A percentile compares a stretch with the other conserved stretches of the same genome.
phyloP scores from a whole-genome alignment of 1,140 invertebrate species.

The Ceratosolen solmsi region DNA sequence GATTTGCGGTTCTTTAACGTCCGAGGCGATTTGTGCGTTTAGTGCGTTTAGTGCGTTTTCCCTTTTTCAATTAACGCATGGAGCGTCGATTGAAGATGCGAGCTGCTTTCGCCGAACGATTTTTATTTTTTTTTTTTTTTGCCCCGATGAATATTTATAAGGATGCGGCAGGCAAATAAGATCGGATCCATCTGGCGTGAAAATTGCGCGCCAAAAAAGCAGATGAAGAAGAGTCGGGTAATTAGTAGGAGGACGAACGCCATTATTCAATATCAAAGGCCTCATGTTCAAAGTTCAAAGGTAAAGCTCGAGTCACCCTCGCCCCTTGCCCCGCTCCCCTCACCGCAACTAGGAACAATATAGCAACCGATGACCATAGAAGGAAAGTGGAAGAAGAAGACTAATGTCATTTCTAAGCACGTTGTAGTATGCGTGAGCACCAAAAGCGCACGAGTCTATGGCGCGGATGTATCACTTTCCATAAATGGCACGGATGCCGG shows the following conservation, averaged over 20 bases:
- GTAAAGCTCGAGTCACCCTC: slow-evolving; percentile 33
- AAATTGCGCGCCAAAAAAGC: not conserved
- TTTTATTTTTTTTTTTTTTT: too few species aligned
- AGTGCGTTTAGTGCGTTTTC: too few species aligned
- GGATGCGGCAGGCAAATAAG: not conserved
- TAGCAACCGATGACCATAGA: slow-evolving; percentile 40
- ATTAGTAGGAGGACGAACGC: not conserved
- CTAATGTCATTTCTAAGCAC: slow-evolving; percentile 67
- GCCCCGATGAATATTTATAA: not conserved
- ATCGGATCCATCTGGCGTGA: not conserved
- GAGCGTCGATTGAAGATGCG: too few species aligned
- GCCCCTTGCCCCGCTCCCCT: not conserved
- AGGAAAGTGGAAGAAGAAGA: slow-evolving; percentile 42
- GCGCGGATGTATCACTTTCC: slow-evolving; percentile 64
- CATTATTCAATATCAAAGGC: slow-evolving; percentile 23
- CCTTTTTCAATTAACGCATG: too few species aligned
- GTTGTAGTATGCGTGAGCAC: slow-evolving; percentile 50
- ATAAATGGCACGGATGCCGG: slow-evolving; percentile 56
- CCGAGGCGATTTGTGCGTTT: not conserved
- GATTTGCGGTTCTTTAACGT: too few species aligned
- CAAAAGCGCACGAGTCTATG: not conserved
- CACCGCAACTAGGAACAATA: slow-evolving; percentile 6
- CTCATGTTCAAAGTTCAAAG: not conserved
- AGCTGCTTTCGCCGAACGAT: not conserved
- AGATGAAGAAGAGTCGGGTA: not conserved